phyloP scores from a whole-genome alignment of 2,888 invertebrate species.

The Diarsia dahlii region DNA sequence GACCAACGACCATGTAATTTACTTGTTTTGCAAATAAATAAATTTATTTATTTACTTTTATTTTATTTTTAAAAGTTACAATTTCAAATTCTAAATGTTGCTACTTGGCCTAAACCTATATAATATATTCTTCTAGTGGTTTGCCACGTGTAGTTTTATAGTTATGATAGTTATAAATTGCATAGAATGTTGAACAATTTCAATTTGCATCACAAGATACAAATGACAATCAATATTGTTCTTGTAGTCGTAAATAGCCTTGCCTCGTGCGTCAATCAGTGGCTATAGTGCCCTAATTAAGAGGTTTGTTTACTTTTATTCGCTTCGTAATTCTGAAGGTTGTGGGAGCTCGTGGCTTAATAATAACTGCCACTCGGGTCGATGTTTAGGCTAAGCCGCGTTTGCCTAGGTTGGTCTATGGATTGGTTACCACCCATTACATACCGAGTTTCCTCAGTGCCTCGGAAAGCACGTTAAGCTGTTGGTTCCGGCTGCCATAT shows the following conservation, averaged over 20 bases:
- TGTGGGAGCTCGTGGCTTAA: too few relatives aligned
- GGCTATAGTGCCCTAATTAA: constrained; percentile 18
- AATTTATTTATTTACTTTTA: too few relatives aligned
- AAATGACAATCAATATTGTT: constrained; percentile 26
- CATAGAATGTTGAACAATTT: neutral
- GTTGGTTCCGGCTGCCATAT: too few relatives aligned
- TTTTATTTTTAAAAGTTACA: neutral
- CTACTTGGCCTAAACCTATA: neutral
- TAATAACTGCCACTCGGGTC: too few relatives aligned
- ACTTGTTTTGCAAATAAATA: too few relatives aligned
- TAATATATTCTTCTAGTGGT: neutral
- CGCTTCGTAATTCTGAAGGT: neutral
- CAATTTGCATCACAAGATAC: constrained; percentile 1
- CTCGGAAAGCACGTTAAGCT: too few relatives aligned
- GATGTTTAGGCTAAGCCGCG: too few relatives aligned
- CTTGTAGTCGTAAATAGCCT: neutral
- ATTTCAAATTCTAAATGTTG: neutral
- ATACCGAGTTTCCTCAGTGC: too few relatives aligned
- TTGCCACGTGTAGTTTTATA: neutral
- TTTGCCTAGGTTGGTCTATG: too few relatives aligned
- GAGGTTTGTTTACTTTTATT: constrained; percentile 26
- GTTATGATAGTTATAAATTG: constrained; percentile 1
- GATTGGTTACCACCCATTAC: too few relatives aligned
- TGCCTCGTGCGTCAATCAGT: constrained; percentile 27
- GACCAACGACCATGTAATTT: too few relatives aligned